Evolutionary conservation across 2,113 vertebrate genomes (phyloP).

Genomic region (Heteronetta atricapilla): DNA sequence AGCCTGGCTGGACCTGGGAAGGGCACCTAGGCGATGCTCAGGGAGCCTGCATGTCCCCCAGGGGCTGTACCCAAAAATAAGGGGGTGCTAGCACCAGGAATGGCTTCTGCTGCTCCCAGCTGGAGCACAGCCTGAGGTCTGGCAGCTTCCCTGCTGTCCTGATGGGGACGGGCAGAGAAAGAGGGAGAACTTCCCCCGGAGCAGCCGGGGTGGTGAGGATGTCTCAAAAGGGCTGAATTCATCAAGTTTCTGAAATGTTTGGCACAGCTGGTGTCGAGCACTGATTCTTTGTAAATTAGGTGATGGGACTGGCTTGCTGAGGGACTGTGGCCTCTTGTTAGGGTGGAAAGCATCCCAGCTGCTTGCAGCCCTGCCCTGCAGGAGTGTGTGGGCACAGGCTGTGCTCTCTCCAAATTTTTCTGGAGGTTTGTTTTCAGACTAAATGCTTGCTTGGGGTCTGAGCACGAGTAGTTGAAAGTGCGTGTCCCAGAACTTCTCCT

Average conservation of each 20-base stretch:
- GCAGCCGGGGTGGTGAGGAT: not conserved
- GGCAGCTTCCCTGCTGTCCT: not conserved
- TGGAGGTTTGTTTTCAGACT: not conserved
- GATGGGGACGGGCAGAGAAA: not conserved
- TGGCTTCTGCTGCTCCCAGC: not conserved
- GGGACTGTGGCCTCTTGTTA: not conserved
- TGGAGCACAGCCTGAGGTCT: fast-evolving
- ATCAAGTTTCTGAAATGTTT: not conserved
- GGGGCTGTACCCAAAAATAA: not conserved
- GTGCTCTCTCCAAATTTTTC: not conserved
- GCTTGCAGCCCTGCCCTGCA: not conserved
- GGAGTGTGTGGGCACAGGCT: too few relatives aligned
- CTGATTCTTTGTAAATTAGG: not conserved
- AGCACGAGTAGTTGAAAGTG: not conserved
- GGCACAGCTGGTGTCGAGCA: not conserved
- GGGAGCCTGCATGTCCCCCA: fast-evolving
- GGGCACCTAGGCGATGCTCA: not conserved
- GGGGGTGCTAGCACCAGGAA: not conserved
- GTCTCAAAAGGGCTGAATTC: not conserved
- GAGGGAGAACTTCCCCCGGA: not conserved
- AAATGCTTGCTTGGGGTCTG: not conserved
- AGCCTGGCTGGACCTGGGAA: not conserved
- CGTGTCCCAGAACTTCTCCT: not conserved
- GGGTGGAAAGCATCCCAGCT: not conserved
- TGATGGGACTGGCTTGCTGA: not conserved